Evolutionary conservation across 2,888 invertebrate genomes (phyloP).

Genomic region (Drosophila picticornis): DNA sequence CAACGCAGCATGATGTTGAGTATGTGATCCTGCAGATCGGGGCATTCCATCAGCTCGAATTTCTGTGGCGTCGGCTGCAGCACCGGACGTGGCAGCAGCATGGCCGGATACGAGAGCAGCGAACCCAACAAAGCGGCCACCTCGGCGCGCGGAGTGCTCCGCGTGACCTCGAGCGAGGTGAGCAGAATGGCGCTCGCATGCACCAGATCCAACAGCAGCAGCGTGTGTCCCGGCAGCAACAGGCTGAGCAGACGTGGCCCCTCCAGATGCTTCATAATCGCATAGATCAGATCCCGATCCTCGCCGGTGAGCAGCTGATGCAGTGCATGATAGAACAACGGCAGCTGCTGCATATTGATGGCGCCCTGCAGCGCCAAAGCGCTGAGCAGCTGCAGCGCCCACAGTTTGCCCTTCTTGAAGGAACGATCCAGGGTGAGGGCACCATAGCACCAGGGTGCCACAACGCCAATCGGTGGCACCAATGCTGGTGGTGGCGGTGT

Average conservation of each 20-base stretch:
- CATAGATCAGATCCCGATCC: constrained; percentile 91
- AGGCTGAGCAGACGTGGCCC: constrained; percentile 94
- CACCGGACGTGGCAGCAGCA: constrained; percentile 87
- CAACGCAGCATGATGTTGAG: constrained; percentile 94
- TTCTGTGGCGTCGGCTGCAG: constrained; percentile 87
- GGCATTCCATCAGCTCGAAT: constrained; percentile 84
- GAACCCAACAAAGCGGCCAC: constrained; percentile 96
- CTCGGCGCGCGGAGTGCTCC: constrained; percentile 93
- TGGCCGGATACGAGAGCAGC: constrained; percentile 92
- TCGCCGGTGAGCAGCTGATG: constrained; percentile 90
- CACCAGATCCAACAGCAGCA: constrained; percentile 94
- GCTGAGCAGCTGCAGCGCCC: constrained; percentile 94
- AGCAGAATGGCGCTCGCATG: constrained; percentile 95
- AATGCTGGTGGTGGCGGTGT: constrained; percentile 91
- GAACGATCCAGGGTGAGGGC: constrained; percentile 91
- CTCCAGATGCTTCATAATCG: constrained; percentile 91
- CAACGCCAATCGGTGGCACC: constrained; percentile 93
- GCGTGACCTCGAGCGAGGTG: constrained; percentile 91
- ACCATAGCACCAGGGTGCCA: constrained; percentile 98
- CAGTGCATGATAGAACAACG: constrained; percentile 94
- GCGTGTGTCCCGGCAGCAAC: constrained; percentile 94
- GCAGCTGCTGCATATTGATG: constrained; percentile 89
- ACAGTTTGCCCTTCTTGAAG: constrained; percentile 93
- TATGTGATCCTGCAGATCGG: constrained; percentile 89
- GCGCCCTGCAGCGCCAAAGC: constrained; percentile 90